A percentile compares a stretch with the other conserved stretches of the same genome.
phyloP scores from a whole-genome alignment of 2,113 vertebrate genomes.

The Gobius niger region DNA sequence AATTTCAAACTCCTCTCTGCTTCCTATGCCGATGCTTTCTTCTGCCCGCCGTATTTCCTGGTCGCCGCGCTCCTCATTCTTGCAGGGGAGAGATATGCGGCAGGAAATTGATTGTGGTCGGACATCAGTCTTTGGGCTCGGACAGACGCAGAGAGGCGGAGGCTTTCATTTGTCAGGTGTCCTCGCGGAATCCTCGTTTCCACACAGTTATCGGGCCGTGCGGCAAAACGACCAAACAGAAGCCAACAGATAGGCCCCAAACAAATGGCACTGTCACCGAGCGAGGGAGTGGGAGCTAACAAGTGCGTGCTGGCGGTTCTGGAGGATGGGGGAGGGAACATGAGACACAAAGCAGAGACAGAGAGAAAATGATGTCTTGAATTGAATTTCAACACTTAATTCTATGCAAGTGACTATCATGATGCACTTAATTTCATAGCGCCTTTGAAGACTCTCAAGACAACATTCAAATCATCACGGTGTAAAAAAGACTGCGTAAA shows the following conservation, averaged over 20 bases:
- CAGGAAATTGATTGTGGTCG: constrained; percentile 67
- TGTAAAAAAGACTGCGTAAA: too few species aligned
- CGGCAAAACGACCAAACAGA: constrained; percentile 11
- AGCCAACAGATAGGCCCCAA: constrained; percentile 36
- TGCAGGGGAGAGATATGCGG: constrained; percentile 30
- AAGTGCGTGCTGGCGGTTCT: constrained; percentile 43
- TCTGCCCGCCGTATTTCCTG: not conserved
- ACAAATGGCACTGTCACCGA: constrained; percentile 52
- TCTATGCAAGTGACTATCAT: too few species aligned
- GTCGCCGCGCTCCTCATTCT: not conserved
- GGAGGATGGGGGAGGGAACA: not conserved
- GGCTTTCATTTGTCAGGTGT: constrained; percentile 53
- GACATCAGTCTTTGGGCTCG: constrained; percentile 40
- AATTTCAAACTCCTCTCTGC: not conserved
- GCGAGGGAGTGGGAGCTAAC: constrained; percentile 46
- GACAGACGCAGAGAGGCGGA: constrained; percentile 27
- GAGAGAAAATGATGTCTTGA: too few species aligned
- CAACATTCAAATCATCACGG: too few species aligned
- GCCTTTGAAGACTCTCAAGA: too few species aligned
- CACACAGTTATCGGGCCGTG: constrained; percentile 47
- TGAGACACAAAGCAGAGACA: not conserved
- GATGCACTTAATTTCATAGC: too few species aligned
- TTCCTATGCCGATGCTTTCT: not conserved
- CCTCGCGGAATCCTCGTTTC: constrained; percentile 20
- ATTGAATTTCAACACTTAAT: too few species aligned